These are phyloP conservation scores for Arctia plantaginis DNA, from an alignment of 2,888 invertebrate genomes.

Conservation along the genomic window DNA sequence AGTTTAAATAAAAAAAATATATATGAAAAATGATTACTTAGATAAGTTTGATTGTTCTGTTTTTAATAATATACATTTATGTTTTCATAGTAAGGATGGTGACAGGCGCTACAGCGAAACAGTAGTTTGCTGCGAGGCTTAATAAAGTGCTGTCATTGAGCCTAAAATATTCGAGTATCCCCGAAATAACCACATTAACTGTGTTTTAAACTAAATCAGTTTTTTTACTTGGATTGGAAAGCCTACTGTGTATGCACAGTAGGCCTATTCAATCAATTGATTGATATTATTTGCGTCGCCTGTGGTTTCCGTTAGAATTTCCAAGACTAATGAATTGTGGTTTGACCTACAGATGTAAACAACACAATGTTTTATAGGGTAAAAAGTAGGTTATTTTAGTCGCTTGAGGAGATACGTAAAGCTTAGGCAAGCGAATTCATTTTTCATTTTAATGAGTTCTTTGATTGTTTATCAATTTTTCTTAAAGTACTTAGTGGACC, in stretches of 20 bases:
- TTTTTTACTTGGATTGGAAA: too few relatives aligned
- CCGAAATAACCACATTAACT: not conserved
- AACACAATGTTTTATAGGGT: not conserved
- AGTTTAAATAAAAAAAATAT: too few relatives aligned
- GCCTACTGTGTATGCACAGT: too few relatives aligned
- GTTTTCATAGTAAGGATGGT: too few relatives aligned
- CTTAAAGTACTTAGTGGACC: too few relatives aligned
- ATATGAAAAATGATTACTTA: too few relatives aligned
- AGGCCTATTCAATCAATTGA: not conserved
- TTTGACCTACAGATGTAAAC: not conserved
- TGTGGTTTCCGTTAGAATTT: not conserved
- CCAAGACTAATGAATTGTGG: not conserved
- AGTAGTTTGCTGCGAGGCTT: not conserved
- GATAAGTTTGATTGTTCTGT: too few relatives aligned
- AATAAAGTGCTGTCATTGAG: not conserved
- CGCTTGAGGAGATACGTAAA: not conserved
- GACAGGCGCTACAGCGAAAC: not conserved
- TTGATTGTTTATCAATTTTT: too few relatives aligned
- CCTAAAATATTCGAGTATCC: not conserved
- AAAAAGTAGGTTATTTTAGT: not conserved
- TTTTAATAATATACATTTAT: too few relatives aligned
- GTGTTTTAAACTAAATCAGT: too few relatives aligned
- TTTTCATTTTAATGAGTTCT: too few relatives aligned
- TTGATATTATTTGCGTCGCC: not conserved
- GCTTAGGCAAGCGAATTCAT: too few relatives aligned